A percentile compares a stretch with the other conserved stretches of the same genome.
These are phyloP conservation scores for Coilia nasus DNA, from an alignment of 2,797 vertebrate species.

Conservation along the genomic window DNA sequence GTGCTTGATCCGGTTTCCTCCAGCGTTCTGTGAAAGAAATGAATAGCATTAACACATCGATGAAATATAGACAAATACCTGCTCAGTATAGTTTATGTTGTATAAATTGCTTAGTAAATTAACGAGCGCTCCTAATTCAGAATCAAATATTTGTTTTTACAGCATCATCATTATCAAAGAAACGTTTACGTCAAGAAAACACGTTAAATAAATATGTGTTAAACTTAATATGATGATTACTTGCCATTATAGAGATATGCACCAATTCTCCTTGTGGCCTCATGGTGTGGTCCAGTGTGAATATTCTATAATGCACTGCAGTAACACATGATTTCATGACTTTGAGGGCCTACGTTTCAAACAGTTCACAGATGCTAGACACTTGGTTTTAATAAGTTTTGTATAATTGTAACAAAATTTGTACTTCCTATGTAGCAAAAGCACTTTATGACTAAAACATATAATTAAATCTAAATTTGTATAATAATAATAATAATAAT, in stretches of 20 bases:
- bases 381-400: no score
- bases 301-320: conserved; percentile 80
- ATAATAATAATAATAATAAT: no score
- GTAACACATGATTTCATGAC: conserved; percentile 19
- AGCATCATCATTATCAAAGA: no score
- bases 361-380: no score
- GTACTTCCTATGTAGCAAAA: no score
- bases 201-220: not conserved
- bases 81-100: not conserved
- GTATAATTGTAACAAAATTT: no score
- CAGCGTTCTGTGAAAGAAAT: conserved; percentile 73
- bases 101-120: not conserved
- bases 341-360: not conserved
- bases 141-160: no score
- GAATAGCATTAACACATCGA: not conserved
- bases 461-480: no score
- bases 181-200: no score
- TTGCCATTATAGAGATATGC: conserved; percentile 73
- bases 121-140: not conserved
- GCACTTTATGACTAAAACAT: no score
- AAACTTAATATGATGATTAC: conserved; percentile 55
- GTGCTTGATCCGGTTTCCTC: conserved; percentile 70
- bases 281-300: conserved; percentile 80
- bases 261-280: conserved; percentile 65
- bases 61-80: not conserved